A percentile compares a stretch with the other conserved stretches of the same genome.
Evolutionary conservation across 2,113 vertebrate species (phyloP).

Genomic region (Forbesichthys papilliferus): DNA sequence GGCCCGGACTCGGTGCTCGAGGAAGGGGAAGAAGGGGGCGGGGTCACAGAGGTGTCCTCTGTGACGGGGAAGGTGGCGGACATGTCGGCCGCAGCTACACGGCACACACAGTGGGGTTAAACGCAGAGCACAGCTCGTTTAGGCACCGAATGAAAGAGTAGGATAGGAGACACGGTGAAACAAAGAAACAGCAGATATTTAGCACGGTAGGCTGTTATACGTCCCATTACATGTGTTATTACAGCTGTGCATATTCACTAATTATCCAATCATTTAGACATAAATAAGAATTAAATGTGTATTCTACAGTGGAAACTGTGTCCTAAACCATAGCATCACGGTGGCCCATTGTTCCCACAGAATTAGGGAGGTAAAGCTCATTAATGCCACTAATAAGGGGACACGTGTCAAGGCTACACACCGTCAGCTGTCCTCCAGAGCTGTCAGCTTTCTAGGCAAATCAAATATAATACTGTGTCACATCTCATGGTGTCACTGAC

Average conservation of each 20-base stretch:
- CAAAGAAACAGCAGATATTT: slow-evolving; percentile 15
- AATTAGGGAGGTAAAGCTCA: slow-evolving; percentile 35
- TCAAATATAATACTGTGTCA: slow-evolving; percentile 58
- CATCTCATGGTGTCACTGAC: slow-evolving; percentile 51
- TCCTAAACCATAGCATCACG: slow-evolving; percentile 25
- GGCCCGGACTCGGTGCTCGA: slow-evolving; percentile 3
- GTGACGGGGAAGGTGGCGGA: slow-evolving; percentile 60
- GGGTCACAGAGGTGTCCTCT: slow-evolving; percentile 69
- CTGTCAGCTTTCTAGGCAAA: slow-evolving; percentile 42
- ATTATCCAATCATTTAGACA: slow-evolving; percentile 1
- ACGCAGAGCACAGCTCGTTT: slow-evolving; percentile 49
- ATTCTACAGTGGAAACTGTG: slow-evolving; percentile 24
- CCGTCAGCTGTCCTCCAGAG: slow-evolving; percentile 44
- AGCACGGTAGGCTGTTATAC: background rate
- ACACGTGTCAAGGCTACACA: slow-evolving; percentile 57
- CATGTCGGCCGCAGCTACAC: slow-evolving; percentile 60
- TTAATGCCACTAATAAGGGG: slow-evolving; percentile 56
- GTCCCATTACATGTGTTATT: slow-evolving; percentile 1
- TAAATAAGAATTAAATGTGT: slow-evolving; percentile 19
- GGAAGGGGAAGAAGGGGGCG: slow-evolving; percentile 57
- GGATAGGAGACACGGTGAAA: slow-evolving; percentile 25
- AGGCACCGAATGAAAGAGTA: slow-evolving; percentile 24
- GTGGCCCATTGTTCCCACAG: slow-evolving; percentile 13
- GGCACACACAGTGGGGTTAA: slow-evolving; percentile 57
- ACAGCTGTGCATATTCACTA: background rate